phyloP scores from a whole-genome alignment of 2,888 invertebrate genomes.

The Muschampia plurimacula region DNA sequence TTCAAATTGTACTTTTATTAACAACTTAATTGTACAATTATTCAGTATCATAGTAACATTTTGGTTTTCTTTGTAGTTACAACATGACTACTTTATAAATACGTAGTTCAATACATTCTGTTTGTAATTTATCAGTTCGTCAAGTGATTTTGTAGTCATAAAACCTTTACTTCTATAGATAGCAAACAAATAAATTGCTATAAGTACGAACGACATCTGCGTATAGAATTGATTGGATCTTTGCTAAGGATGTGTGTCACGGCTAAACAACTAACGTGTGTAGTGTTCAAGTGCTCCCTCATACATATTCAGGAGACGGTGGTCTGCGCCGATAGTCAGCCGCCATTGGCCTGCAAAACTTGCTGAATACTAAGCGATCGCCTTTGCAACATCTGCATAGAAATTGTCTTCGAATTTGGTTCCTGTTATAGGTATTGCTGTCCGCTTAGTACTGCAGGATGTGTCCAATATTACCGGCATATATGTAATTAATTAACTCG shows the following conservation, averaged over 20 bases:
- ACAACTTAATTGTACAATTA: background rate
- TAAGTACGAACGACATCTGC: constrained; percentile 45
- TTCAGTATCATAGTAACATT: background rate
- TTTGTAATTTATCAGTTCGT: background rate
- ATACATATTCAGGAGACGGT: constrained; percentile 77
- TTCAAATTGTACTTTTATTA: background rate
- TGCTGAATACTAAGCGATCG: constrained; percentile 74
- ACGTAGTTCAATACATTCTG: background rate
- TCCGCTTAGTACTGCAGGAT: constrained; percentile 48
- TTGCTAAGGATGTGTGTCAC: constrained; percentile 75
- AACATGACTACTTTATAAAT: too few species aligned
- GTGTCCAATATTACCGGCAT: constrained; percentile 44
- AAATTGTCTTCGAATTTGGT: constrained; percentile 69
- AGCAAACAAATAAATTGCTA: constrained; percentile 28
- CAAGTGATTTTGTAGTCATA: background rate
- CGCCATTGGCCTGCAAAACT: constrained; percentile 74
- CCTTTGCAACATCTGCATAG: constrained; percentile 73
- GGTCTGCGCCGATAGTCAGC: constrained; percentile 63
- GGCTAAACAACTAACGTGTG: constrained; percentile 69
- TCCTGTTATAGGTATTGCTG: constrained; percentile 60
- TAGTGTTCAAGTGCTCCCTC: constrained; percentile 63
- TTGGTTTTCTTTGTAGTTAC: background rate
- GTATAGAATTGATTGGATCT: constrained; percentile 52
- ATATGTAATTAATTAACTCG: too few species aligned
- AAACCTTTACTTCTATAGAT: background rate